These are phyloP conservation scores for Ylistrum balloti DNA, from an alignment of 1,140 invertebrate species.

Conservation along the genomic window DNA sequence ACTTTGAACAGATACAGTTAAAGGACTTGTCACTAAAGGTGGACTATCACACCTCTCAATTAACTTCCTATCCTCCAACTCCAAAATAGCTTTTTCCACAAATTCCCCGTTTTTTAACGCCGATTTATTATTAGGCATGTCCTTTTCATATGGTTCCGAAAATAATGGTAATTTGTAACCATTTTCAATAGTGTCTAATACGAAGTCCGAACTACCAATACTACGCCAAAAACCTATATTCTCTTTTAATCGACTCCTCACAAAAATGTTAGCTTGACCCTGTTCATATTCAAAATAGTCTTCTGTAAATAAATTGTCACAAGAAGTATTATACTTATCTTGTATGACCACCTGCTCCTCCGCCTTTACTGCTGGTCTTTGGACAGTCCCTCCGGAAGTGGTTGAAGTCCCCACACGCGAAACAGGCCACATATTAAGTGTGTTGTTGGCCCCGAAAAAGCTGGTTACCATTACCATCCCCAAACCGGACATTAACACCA, in stretches of 20 bases:
- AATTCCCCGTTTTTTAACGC: slow-evolving; percentile 42
- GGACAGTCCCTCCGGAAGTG: slow-evolving; percentile 7
- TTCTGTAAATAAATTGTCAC: background rate
- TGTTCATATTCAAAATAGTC: slow-evolving; percentile 53
- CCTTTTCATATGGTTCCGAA: background rate
- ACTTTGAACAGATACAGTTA: slow-evolving; percentile 58
- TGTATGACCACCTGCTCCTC: too few relatives aligned
- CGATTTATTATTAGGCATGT: slow-evolving; percentile 57
- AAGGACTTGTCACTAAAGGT: slow-evolving; percentile 49
- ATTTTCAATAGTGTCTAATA: slow-evolving; percentile 34
- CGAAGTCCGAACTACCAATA: slow-evolving; percentile 45
- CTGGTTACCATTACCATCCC: background rate
- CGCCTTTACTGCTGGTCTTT: too few relatives aligned
- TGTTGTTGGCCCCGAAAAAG: background rate
- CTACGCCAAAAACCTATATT: background rate
- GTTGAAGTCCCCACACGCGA: background rate
- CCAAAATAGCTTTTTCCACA: slow-evolving; percentile 52
- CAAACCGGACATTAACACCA: too few relatives aligned
- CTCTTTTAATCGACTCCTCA: slow-evolving; percentile 41
- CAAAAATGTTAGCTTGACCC: slow-evolving; percentile 49
- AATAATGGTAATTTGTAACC: slow-evolving; percentile 54
- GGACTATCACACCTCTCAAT: background rate
- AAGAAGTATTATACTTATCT: background rate
- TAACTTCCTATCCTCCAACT: slow-evolving; percentile 49
- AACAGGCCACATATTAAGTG: background rate